Evolutionary conservation across 2,113 vertebrate genomes (phyloP), one percentile per base, ranked within the genome.

Genomic region (Phrynosoma blainvillii): DNA sequence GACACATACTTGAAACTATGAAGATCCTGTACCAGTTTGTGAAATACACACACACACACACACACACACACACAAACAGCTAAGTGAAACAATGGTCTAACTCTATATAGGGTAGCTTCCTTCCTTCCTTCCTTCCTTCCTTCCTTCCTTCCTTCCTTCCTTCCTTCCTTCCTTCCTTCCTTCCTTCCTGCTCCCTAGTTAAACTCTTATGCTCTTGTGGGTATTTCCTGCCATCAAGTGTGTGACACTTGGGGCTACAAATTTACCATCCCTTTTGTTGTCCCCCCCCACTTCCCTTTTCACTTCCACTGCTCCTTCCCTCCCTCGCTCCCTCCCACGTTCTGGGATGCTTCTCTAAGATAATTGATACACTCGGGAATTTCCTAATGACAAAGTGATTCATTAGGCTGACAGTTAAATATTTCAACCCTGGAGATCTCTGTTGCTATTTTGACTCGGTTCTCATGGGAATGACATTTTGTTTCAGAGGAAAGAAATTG

Each of bases 401-500:
- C 74, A 68, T 85, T 78, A 77, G 66, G 84, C n/a, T 85, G 84
- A 66, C 59, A 85, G 84, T 86, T 78, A 86, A 86, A 70, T 79
- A 78, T 79, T 86, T 86, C 30, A 68, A 20, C 62, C 74, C 20
- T 30, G 7, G 84, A 70, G 18, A 86, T 78, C 76, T 70, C 62
- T 86, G 75, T 32, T 79, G 40, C 40, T 86, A 79, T 66, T 86
- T 68, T 79, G 27, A 79, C 20, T 78, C 2, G 0, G 40, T 86
- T 86, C 84, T 86, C 62, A 40, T 79, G 76, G 42, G 84, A 79
- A 85, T 65, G 56, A n/a, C 71, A 8, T 73, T 73, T 40, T 76
- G 32, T 85, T 32, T 62, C 14, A 65, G 20, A 66, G 9, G 23
- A 88, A 75, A 76, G 40, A 77, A 30, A 30, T 78, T 32, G 40